phyloP scores from a whole-genome alignment of 1,140 invertebrate genomes.

The Drosophila pandora region DNA sequence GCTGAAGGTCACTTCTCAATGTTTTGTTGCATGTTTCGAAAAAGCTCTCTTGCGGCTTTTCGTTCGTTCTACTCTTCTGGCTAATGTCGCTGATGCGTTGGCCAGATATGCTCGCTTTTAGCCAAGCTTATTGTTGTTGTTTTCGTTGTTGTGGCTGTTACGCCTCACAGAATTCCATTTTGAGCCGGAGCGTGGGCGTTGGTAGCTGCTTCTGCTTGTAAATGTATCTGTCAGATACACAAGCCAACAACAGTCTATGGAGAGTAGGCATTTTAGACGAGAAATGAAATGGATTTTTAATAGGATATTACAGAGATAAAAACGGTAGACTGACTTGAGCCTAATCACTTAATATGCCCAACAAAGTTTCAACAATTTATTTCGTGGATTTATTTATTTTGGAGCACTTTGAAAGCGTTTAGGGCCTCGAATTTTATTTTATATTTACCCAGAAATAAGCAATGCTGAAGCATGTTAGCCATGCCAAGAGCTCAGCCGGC shows the following conservation, averaged over 20 bases:
- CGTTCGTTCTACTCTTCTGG: slow-evolving; percentile 41
- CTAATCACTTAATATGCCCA: background rate
- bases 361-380: background rate
- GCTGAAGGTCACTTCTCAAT: slow-evolving; percentile 70
- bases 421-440: slow-evolving; percentile 12
- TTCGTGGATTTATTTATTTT: background rate
- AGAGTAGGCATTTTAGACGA: slow-evolving; percentile 2
- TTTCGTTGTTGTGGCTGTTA: slow-evolving; percentile 45
- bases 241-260: slow-evolving; percentile 26
- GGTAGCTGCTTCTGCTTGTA: slow-evolving; percentile 18
- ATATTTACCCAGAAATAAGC: slow-evolving; percentile 28
- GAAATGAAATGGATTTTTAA: slow-evolving; percentile 1
- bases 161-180: slow-evolving; percentile 61
- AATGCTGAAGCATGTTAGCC: slow-evolving; percentile 64
- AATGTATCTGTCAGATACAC: slow-evolving; percentile 69
- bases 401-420: slow-evolving; percentile 37
- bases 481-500: slow-evolving; percentile 35
- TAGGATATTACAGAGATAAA: background rate
- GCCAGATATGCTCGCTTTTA: slow-evolving; percentile 47
- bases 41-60: slow-evolving; percentile 59
- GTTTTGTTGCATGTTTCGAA: slow-evolving; percentile 62
- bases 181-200: slow-evolving; percentile 25
- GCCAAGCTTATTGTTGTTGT: slow-evolving; percentile 5
- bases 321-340: background rate
- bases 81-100: slow-evolving; percentile 48